Evolutionary conservation across 2,797 vertebrate species (phyloP), one percentile per base, ranked within the genome.

Genomic region (Pygocentrus nattereri): DNA sequence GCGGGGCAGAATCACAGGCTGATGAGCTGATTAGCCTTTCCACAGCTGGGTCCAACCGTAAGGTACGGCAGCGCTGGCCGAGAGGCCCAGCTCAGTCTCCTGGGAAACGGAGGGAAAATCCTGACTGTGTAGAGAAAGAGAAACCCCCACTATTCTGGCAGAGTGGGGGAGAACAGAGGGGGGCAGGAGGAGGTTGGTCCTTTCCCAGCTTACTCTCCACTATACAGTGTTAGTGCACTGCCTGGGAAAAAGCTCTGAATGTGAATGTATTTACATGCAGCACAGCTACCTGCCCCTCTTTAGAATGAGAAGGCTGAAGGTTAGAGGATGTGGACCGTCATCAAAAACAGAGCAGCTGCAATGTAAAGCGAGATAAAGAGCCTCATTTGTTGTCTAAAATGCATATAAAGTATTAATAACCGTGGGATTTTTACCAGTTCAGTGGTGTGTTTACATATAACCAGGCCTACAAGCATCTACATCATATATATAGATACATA

Each of bases 1-100:
- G 76, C 49, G 65, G 73, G 74, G 76, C 72, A 81, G 76, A 87
- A 85, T 74, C 79, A 79, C 67, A 89, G 92, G 91, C 86, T 91
- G 91, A 93, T 94, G 91, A 90, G 89, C 93, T 93, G 93, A 94
- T 94, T 94, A 94, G 91, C 91, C 89, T 79, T 85, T 82, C 84
- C 90, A 75, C 93, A 93, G 93, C 92, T 94, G 94, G 90, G 91
- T 88, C 94, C 92, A 82, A 87, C 91, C 90, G 87, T 81, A 87
- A 88, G 90, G 80, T 92, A 82, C 88, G 68, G 61, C 38, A 64
- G 67, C 34, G 68, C 61, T 64, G 68, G 76, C 76, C 71, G 49
- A 74, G 84, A 73, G 78, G 31, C 62, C 62, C 30, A 7, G 62
- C 18, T 34, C 77, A 52, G 74, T 85, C 80, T 85, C 84, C 84